These are phyloP conservation scores for Lasioglossum morio DNA, from an alignment of 2,888 invertebrate species.

Conservation along the genomic window DNA sequence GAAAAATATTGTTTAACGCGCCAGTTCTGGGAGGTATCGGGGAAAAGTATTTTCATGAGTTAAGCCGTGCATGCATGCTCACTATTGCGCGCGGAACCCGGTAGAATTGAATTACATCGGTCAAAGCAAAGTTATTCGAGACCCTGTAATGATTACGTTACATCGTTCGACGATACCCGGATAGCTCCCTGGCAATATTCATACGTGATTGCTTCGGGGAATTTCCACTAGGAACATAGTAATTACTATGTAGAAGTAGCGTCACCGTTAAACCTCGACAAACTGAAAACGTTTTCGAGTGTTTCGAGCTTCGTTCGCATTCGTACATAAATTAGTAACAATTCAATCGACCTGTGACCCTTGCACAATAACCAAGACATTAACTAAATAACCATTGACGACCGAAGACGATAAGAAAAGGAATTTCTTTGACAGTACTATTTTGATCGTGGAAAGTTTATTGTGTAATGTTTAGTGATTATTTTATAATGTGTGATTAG, in stretches of 20 bases:
- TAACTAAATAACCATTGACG: too few species aligned
- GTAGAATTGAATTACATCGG: slow-evolving; percentile 15
- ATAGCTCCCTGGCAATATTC: slow-evolving; percentile 14
- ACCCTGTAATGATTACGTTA: slow-evolving; percentile 38
- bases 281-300: slow-evolving; percentile 33
- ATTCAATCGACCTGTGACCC: neutral
- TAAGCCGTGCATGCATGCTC: neutral
- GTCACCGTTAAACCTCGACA: neutral
- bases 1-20: neutral
- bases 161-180: slow-evolving; percentile 6
- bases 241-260: slow-evolving; percentile 23
- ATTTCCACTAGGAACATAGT: slow-evolving; percentile 28
- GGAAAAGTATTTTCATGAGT: neutral
- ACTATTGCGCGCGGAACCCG: neutral
- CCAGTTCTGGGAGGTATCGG: neutral
- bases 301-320: neutral
- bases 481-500: too few species aligned
- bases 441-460: too few species aligned
- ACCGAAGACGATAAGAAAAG: too few species aligned
- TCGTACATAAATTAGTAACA: slow-evolving; percentile 31
- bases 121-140: slow-evolving; percentile 27
- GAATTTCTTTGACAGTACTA: too few species aligned
- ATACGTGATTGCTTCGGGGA: slow-evolving; percentile 50
- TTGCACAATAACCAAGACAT: neutral
- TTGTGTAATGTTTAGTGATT: too few species aligned